phyloP scores from a whole-genome alignment of 2,797 vertebrate genomes.

The Acomys russatus region DNA sequence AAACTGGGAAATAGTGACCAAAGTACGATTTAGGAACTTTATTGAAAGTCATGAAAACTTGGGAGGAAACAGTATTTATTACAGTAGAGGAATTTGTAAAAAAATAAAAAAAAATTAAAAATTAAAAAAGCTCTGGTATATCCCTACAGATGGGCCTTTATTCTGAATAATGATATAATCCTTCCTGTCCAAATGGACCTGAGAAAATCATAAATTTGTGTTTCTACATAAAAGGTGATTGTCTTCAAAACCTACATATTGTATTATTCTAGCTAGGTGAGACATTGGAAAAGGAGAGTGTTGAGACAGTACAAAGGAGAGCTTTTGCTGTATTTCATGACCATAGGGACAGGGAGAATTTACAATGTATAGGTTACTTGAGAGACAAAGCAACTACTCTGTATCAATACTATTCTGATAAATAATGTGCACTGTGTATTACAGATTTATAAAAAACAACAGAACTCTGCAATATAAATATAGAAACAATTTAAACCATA shows the following conservation, averaged over 20 bases:
- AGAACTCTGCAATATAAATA: not conserved
- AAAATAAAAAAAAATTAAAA: no score
- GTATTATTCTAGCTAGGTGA: not conserved
- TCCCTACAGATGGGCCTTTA: not conserved
- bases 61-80: not conserved
- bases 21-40: not conserved
- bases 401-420: not conserved
- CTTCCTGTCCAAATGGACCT: not conserved
- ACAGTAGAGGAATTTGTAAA: no score
- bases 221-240: not conserved
- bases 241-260: not conserved
- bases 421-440: not conserved
- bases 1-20: not conserved
- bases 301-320: not conserved
- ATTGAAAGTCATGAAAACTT: not conserved
- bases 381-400: not conserved
- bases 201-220: not conserved
- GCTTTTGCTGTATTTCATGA: not conserved
- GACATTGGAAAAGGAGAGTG: not conserved
- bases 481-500: not conserved
- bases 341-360: rapidly evolving
- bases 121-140: not conserved
- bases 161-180: not conserved
- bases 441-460: not conserved
- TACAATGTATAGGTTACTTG: not conserved